These are phyloP conservation scores for Zeus faber DNA, from an alignment of 2,113 vertebrate genomes.

Conservation along the genomic window DNA sequence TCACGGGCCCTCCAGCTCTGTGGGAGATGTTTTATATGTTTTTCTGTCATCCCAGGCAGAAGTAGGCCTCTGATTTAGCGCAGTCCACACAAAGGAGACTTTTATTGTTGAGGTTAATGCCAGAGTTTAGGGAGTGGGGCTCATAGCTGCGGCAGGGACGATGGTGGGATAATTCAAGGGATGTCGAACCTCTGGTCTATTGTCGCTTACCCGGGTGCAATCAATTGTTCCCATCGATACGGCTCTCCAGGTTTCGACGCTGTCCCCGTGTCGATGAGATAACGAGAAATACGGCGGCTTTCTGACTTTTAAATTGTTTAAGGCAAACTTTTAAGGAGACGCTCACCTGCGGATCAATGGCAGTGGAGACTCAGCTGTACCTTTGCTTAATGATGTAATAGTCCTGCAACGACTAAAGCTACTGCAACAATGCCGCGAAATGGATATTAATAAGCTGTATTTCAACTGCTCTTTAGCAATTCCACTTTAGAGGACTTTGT, in stretches of 20 bases:
- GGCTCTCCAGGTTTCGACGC: conserved; percentile 15
- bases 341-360: no score
- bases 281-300: conserved; percentile 26
- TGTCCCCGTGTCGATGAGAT: conserved; percentile 39
- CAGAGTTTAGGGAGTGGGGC: conserved; percentile 32
- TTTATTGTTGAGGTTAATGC: conserved; percentile 64
- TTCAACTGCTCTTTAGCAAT: no score
- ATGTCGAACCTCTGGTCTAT: conserved; percentile 25
- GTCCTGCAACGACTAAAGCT: no score
- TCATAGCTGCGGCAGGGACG: conserved; percentile 18
- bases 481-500: no score
- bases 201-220: conserved; percentile 31
- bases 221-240: conserved; percentile 50
- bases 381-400: no score
- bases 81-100: conserved; percentile 33
- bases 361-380: no score
- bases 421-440: no score
- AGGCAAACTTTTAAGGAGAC: no score
- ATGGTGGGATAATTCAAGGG: neutral
- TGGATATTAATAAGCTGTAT: no score
- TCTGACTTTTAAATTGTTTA: conserved; percentile 26
- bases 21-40: conserved; percentile 45
- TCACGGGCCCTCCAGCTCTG: conserved; percentile 32
- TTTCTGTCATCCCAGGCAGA: conserved; percentile 44
- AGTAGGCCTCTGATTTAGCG: conserved; percentile 53